Base-by-base conservation (phyloP, 2,797 vertebrate genomes). In the Eidolon dupreanum region DNA sequence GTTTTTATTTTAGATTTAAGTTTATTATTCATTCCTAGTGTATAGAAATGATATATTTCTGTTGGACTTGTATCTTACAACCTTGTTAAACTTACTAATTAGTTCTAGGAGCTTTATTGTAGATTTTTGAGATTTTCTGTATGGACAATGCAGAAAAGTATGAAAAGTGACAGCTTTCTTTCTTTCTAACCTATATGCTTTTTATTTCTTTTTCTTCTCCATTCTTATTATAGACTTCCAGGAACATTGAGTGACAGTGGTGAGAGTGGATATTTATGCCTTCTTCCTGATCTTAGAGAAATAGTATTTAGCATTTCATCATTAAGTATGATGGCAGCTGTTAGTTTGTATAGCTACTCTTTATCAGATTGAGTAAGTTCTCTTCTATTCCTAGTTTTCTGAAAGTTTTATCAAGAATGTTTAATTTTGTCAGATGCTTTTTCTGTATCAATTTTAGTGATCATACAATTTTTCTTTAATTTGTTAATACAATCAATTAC, bases 1-100 rank as follows among this genome's bases (percentile, higher is more conserved):
- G 43, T 65, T 88, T 74, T 70, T 38, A 38, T 61, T 83, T 83
- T 73, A 75, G 28, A 49, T 65, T 88, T 61, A 16, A 71, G 24
- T 93, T 91, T 95, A 66, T 96, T 43, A 55, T 88, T 73, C 36
- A 78, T 83, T 90, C 79, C 63, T 78, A 63, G 26, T 51, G 53
- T 90, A 6, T 93, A 75, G 49, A 82, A 90, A 46, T 17, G n/a
- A 20, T 94, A 66, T n/a, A 63, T 75, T 78, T 93, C 84, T 81
- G 16, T 70, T 71, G 43, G 65, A 89, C 22, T 81, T 75, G 11
- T 70, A 51, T 59, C 63, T 78, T 93, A 75, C 2, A 51, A 24
- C 66, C 41, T 57, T 85, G 31, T 93, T 88, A 75, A 65, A 70
- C 31, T 88, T 38, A 41, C 12, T 65, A 28, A 59, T 59, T 90